A percentile compares a stretch with the other conserved stretches of the same genome.
Evolutionary conservation across 2,113 vertebrate genomes (phyloP).

Genomic region (Microtus oregoni): DNA sequence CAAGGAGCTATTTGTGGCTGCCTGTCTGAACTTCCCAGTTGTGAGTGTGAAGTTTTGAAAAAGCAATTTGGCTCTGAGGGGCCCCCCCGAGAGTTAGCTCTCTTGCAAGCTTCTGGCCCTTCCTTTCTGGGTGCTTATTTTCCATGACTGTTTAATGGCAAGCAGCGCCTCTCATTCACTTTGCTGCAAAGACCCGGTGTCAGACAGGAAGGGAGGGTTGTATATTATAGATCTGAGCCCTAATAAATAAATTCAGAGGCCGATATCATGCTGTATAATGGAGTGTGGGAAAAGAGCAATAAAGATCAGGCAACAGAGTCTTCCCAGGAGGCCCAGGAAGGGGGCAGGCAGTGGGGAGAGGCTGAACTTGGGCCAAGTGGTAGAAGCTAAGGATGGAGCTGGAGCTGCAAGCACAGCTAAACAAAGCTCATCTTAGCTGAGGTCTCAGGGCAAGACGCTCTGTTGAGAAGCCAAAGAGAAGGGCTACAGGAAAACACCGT

Average conservation of each 20-base stretch:
- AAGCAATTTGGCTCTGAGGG: conserved; percentile 66
- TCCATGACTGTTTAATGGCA: conserved; percentile 57
- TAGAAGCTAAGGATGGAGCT: conserved; percentile 53
- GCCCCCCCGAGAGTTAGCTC: conserved; percentile 21
- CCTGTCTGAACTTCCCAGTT: conserved; percentile 40
- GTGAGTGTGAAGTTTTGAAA: conserved; percentile 76
- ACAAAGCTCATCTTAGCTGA: conserved; percentile 30
- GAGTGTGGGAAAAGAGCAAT: conserved; percentile 79
- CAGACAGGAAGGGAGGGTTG: conserved; percentile 66
- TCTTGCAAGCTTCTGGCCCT: conserved; percentile 53
- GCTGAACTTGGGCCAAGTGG: conserved; percentile 71
- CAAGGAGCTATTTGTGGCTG: conserved; percentile 59
- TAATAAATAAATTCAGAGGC: conserved; percentile 79
- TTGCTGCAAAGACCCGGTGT: conserved; percentile 32
- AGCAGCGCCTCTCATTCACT: not conserved
- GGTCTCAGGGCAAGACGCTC: conserved; percentile 1
- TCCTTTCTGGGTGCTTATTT: conserved; percentile 59
- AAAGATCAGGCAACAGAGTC: conserved; percentile 70
- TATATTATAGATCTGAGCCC: conserved; percentile 73
- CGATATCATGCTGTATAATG: conserved; percentile 69
- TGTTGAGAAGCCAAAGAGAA: conserved; percentile 26
- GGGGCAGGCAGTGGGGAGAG: conserved; percentile 32
- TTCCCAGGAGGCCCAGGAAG: conserved; percentile 62
- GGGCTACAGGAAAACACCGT: not conserved
- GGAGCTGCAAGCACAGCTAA: not conserved